Conservation (phyloP, 2,888 invertebrate genomes). For the Pristionchus mayeri region DNA sequence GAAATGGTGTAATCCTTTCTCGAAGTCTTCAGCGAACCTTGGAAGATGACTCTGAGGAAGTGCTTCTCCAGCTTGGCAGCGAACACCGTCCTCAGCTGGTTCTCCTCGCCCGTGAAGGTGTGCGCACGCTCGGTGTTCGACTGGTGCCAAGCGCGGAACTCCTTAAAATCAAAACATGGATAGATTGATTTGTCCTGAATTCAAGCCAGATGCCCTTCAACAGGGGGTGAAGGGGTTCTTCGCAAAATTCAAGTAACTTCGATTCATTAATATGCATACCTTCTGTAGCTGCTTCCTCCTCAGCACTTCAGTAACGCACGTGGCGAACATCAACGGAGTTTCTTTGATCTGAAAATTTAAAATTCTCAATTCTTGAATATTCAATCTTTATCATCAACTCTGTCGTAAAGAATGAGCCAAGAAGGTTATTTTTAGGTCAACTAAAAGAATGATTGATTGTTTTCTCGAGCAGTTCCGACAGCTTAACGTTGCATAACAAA, state of each 20-base stretch:
- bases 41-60: conserved; percentile 87
- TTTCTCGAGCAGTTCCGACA: neutral
- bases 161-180: no score
- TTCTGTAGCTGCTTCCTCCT: conserved; percentile 46
- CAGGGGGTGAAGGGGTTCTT: no score
- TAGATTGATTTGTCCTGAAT: no score
- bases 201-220: no score
- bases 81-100: conserved; percentile 86
- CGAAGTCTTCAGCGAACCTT: no score
- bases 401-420: neutral
- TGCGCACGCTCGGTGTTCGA: conserved; percentile 62
- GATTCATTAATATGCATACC: neutral
- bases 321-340: conserved; percentile 47
- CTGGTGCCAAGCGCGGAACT: conserved; percentile 64
- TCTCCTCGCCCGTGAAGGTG: conserved; percentile 87
- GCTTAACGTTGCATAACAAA: conserved; percentile 35
- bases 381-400: neutral
- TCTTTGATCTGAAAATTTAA: conserved; percentile 29
- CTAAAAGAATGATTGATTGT: neutral
- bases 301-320: conserved; percentile 44
- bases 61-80: conserved; percentile 86
- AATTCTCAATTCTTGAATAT: neutral
- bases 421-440: neutral
- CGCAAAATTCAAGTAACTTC: no score
- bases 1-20: no score